phyloP scores from a whole-genome alignment of 2,888 invertebrate genomes.

The Eulithis prunata region DNA sequence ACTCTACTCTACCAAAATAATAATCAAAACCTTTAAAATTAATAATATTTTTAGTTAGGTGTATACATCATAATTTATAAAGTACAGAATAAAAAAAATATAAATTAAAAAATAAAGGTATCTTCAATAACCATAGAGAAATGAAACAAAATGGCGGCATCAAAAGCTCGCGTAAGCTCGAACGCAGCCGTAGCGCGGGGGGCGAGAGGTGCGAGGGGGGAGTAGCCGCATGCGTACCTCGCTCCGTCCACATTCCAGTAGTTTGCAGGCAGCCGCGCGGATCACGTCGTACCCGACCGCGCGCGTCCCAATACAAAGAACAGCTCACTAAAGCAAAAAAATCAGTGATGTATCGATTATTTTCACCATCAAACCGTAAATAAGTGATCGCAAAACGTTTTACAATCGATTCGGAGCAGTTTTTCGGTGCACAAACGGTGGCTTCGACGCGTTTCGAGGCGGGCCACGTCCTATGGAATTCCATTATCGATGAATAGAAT shows the following conservation, averaged over 20 bases:
- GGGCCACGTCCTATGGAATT: conserved; percentile 82
- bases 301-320: conserved; percentile 80
- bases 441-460: conserved; percentile 61
- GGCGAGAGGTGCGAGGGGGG: conserved; percentile 36
- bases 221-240: conserved; percentile 76
- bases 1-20: background rate
- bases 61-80: too few relatives aligned
- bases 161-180: conserved; percentile 62
- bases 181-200: conserved; percentile 67
- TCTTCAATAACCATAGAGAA: conserved; percentile 11
- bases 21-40: background rate
- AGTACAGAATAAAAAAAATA: background rate
- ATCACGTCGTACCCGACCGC: conserved; percentile 57
- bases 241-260: conserved; percentile 79
- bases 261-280: conserved; percentile 74
- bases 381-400: conserved; percentile 24
- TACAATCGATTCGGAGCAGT: conserved; percentile 29
- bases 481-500: conserved; percentile 84
- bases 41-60: background rate
- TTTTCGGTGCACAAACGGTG: conserved; percentile 51
- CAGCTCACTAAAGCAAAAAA: conserved; percentile 81
- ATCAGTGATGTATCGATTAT: conserved; percentile 85
- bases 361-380: conserved; percentile 68
- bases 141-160: conserved; percentile 47
- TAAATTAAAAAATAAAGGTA: background rate